Conservation (phyloP, 2,797 vertebrate genomes). For the Enteromius paludinosus region DNA sequence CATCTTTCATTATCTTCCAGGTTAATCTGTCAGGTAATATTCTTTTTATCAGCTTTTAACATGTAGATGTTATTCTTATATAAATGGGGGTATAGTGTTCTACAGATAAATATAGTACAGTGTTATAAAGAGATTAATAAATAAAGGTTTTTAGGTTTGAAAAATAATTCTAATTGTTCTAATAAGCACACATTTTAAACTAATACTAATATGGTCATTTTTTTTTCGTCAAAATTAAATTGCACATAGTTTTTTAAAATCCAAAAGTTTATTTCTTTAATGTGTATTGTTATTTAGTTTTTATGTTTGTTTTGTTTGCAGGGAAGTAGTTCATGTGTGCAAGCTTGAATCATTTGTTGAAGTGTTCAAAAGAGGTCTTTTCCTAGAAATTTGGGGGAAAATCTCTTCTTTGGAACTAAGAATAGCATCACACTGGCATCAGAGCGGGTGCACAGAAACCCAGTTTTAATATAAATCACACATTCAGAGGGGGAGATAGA, state of each 20-base stretch:
- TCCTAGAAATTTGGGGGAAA: constrained; percentile 26
- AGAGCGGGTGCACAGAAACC: constrained; percentile 66
- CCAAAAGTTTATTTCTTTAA: background rate
- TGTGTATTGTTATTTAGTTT: background rate
- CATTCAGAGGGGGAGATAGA: constrained; percentile 66
- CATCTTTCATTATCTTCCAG: constrained; percentile 16
- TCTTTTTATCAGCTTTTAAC: background rate
- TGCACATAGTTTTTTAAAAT: background rate
- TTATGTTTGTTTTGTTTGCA: background rate
- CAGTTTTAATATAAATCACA: constrained; percentile 76
- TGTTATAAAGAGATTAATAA: background rate
- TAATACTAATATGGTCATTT: background rate
- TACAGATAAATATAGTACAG: background rate
- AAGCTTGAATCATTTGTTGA: constrained; percentile 17
- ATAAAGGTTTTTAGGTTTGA: background rate
- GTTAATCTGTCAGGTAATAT: background rate
- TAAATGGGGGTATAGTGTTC: background rate
- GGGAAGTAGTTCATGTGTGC: background rate
- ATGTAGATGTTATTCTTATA: background rate
- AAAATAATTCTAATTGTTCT: background rate
- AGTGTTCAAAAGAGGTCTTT: constrained; percentile 39
- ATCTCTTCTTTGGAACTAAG: constrained; percentile 46
- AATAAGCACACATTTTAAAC: background rate
- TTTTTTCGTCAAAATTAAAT: background rate
- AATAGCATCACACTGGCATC: constrained; percentile 61